Evolutionary conservation across 2,888 invertebrate genomes (phyloP).

Genomic region (Orchesella flavescens): DNA sequence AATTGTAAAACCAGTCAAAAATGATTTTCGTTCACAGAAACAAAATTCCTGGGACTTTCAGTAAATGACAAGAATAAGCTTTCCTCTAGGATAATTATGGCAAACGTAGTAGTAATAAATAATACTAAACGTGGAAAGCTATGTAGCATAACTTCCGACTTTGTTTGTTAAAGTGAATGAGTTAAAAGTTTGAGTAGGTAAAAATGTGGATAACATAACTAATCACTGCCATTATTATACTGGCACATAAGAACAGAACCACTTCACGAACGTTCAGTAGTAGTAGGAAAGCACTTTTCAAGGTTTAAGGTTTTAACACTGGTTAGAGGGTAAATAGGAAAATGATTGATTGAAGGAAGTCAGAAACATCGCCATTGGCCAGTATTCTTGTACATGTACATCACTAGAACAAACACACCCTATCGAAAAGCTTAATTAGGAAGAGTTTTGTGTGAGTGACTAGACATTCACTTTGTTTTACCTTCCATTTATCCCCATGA

Average conservation of each 20-base stretch:
- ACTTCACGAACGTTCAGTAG: too few relatives aligned
- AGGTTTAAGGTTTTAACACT: background rate
- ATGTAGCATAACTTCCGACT: too few relatives aligned
- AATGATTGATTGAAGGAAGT: conserved; percentile 20
- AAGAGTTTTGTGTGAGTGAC: conserved; percentile 70
- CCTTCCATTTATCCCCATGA: conserved; percentile 72
- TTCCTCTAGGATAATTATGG: background rate
- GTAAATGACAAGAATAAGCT: conserved; percentile 4
- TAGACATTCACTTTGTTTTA: conserved; percentile 72
- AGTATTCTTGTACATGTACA: background rate
- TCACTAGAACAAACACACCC: conserved; percentile 50
- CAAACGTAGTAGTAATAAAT: too few relatives aligned
- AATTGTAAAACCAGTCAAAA: conserved; percentile 29
- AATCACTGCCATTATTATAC: too few relatives aligned
- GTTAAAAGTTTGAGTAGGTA: too few relatives aligned
- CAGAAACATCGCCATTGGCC: conserved; percentile 33
- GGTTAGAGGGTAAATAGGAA: conserved; percentile 10
- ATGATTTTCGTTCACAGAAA: conserved; percentile 40
- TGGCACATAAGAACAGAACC: too few relatives aligned
- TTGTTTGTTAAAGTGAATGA: too few relatives aligned
- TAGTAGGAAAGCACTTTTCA: too few relatives aligned
- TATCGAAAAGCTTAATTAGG: conserved; percentile 62
- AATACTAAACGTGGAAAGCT: too few relatives aligned
- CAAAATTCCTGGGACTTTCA: conserved; percentile 19
- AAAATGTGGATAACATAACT: too few relatives aligned